phyloP scores from a whole-genome alignment of 2,113 vertebrate genomes.

The Tor tambroides region DNA sequence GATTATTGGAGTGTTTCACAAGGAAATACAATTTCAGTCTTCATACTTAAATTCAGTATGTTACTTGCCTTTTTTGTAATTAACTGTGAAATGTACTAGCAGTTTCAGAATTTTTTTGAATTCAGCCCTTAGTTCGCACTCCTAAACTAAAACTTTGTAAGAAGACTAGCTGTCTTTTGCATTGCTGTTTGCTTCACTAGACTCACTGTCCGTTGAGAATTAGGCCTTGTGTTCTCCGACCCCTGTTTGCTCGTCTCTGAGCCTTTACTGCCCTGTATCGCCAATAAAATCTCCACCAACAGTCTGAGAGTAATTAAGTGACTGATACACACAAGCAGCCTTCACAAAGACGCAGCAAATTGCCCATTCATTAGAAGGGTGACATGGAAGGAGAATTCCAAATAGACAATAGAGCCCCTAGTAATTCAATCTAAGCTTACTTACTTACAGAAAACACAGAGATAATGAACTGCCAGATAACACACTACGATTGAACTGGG shows the following conservation, averaged over 20 bases:
- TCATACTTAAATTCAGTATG: too few relatives aligned
- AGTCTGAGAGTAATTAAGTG: conserved; percentile 93
- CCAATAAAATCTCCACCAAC: conserved; percentile 85
- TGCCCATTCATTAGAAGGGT: conserved; percentile 97
- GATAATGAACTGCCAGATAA: conserved; percentile 99
- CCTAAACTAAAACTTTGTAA: not conserved
- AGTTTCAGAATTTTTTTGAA: too few relatives aligned
- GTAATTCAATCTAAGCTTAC: conserved; percentile 99
- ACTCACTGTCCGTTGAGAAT: conserved; percentile 26
- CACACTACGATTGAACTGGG: conserved; percentile 72
- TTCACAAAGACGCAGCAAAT: conserved; percentile 98
- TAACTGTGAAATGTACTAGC: too few relatives aligned
- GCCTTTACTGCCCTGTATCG: conserved; percentile 77
- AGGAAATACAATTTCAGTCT: too few relatives aligned
- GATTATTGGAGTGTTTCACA: too few relatives aligned
- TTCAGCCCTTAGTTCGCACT: not conserved
- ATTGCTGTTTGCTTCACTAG: not conserved
- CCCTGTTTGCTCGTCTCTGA: conserved; percentile 36
- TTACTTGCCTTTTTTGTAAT: too few relatives aligned
- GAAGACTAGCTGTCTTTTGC: not conserved
- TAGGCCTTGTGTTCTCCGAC: conserved; percentile 29
- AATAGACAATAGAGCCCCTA: conserved; percentile 89
- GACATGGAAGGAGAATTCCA: conserved; percentile 90
- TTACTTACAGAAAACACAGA: conserved; percentile 99
- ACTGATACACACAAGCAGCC: conserved; percentile 90